phyloP scores from a whole-genome alignment of 64 coral and sea anemone species.

The Montipora sp. region DNA sequence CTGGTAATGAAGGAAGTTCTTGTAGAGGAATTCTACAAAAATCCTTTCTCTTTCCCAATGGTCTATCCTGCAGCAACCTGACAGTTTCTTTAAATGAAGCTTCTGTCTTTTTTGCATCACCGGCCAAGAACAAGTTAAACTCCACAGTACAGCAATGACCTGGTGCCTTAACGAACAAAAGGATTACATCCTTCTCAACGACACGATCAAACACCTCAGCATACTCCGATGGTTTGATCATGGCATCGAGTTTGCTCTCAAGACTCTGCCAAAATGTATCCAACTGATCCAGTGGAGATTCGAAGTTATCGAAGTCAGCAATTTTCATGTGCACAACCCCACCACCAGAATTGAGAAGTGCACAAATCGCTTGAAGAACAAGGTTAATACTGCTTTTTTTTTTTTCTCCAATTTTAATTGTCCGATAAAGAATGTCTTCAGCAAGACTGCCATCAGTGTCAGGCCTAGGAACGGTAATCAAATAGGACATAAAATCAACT shows the following conservation, averaged over 20 bases:
- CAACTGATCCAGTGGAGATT: neutral
- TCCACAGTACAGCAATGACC: neutral
- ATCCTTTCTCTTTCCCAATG: neutral
- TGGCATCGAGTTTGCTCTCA: neutral
- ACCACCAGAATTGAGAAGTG: conserved; percentile 8
- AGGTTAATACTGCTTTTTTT: too few relatives aligned
- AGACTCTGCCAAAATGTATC: neutral
- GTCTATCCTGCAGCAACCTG: neutral
- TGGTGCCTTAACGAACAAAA: neutral
- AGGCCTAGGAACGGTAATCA: too few relatives aligned
- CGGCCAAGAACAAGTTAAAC: neutral
- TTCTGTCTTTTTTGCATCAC: neutral
- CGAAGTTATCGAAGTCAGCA: accelerated
- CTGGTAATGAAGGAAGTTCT: neutral
- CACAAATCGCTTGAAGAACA: neutral
- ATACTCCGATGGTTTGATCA: neutral
- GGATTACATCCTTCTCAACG: neutral
- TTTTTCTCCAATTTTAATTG: too few relatives aligned
- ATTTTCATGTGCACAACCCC: neutral
- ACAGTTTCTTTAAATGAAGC: neutral
- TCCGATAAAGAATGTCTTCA: too few relatives aligned
- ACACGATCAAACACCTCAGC: neutral
- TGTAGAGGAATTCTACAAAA: neutral
- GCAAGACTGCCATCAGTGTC: too few relatives aligned
- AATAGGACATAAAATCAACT: too few relatives aligned